These are phyloP conservation scores for Takifugu ocellatus DNA, from an alignment of 2,797 vertebrate genomes.

Conservation along the genomic window DNA sequence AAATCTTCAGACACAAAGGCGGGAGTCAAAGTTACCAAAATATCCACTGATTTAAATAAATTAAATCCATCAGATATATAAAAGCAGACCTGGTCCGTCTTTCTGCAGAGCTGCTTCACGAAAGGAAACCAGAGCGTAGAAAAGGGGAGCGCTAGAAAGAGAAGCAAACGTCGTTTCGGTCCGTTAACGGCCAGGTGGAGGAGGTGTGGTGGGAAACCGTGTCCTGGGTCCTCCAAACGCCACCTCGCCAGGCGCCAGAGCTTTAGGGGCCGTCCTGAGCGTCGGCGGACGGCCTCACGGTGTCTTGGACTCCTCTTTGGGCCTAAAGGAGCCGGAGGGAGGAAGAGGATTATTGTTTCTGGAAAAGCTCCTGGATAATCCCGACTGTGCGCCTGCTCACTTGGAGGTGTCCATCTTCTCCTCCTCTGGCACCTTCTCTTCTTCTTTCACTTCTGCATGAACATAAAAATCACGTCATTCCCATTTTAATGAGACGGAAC, in stretches of 20 bases:
- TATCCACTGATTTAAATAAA: conserved; percentile 73
- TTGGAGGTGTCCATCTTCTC: conserved; percentile 93
- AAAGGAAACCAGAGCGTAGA: conserved; percentile 44
- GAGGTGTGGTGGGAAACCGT: conserved; percentile 73
- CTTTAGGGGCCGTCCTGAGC: conserved; percentile 43
- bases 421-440: conserved; percentile 90
- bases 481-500: background rate
- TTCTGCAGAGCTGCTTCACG: conserved; percentile 54
- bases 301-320: conserved; percentile 80
- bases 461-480: background rate
- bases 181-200: conserved; percentile 57
- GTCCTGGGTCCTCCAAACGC: conserved; percentile 42
- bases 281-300: conserved; percentile 55
- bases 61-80: conserved; percentile 71
- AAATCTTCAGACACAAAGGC: conserved; percentile 58
- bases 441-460: conserved; percentile 85
- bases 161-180: conserved; percentile 54
- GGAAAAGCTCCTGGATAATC: conserved; percentile 9
- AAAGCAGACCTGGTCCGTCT: conserved; percentile 49
- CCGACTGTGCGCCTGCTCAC: conserved; percentile 66
- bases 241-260: conserved; percentile 25
- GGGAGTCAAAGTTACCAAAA: conserved; percentile 51
- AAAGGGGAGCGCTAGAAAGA: conserved; percentile 32
- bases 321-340: conserved; percentile 60
- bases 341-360: conserved; percentile 21